Evolutionary conservation across 2,888 invertebrate species (phyloP).

Genomic region (Drepanosiphum platanoidis): DNA sequence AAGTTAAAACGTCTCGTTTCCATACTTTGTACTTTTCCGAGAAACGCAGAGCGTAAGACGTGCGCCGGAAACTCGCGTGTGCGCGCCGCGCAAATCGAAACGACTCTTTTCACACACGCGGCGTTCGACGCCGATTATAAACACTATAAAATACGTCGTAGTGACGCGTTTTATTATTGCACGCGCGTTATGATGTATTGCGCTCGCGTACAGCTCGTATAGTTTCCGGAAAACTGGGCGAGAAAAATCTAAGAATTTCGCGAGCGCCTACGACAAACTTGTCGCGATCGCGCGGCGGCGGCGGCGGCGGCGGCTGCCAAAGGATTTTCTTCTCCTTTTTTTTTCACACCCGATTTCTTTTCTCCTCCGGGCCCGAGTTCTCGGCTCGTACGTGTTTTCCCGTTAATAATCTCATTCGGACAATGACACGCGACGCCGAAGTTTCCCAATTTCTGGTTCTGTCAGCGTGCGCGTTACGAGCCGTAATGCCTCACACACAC

Average conservation of each 20-base stretch:
- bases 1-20: conserved; percentile 16
- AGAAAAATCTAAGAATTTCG: neutral
- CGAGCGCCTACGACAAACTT: neutral
- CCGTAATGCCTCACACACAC: neutral
- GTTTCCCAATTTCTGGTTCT: conserved; percentile 40
- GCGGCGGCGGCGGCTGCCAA: too few species aligned
- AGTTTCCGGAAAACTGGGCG: neutral
- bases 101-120: neutral
- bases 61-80: neutral
- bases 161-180: neutral
- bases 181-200: neutral
- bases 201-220: neutral
- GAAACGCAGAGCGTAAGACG: neutral
- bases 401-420: conserved; percentile 7
- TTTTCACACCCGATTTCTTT: too few species aligned
- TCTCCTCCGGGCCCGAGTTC: too few species aligned
- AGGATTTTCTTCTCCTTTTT: too few species aligned
- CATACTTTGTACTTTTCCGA: conserved; percentile 4
- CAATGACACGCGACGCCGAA: conserved; percentile 26
- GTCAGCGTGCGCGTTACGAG: neutral
- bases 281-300: neutral
- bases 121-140: neutral
- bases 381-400: neutral
- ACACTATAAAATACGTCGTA: neutral
- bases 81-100: neutral